phyloP scores from a whole-genome alignment of 2,113 vertebrate genomes.

The Colinus virginianus region DNA sequence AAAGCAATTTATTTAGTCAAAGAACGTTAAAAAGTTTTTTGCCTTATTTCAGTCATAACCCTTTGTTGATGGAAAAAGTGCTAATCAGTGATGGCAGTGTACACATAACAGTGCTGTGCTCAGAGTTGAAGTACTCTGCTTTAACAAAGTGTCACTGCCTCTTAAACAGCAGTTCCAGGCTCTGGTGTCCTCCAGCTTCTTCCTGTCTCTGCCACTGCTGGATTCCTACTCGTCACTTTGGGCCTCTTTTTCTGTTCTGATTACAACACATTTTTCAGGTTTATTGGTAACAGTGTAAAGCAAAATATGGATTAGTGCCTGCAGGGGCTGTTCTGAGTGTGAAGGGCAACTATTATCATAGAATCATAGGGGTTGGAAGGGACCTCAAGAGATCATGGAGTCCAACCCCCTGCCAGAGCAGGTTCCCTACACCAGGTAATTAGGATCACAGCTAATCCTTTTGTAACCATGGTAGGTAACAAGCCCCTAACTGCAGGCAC shows the following conservation, averaged over 20 bases:
- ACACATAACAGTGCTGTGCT: background rate
- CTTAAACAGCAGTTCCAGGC: fast-evolving
- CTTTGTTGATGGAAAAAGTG: background rate
- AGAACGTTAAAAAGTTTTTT: background rate
- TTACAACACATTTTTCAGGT: background rate
- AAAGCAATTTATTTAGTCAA: background rate
- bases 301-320: background rate
- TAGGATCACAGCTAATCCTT: fast-evolving
- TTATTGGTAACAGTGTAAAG: background rate
- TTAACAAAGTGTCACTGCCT: background rate
- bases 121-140: background rate
- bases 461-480: background rate
- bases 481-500: background rate
- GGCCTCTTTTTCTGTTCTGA: background rate
- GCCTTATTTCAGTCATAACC: background rate
- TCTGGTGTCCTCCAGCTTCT: fast-evolving
- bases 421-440: too few relatives aligned
- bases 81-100: background rate
- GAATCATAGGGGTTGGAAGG: too few relatives aligned
- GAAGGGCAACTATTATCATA: background rate
- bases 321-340: background rate
- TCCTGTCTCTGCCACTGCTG: background rate
- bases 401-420: too few relatives aligned
- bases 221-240: background rate
- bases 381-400: too few relatives aligned